phyloP scores from a whole-genome alignment of 2,797 vertebrate species.

The Leucoraja ocellata region DNA sequence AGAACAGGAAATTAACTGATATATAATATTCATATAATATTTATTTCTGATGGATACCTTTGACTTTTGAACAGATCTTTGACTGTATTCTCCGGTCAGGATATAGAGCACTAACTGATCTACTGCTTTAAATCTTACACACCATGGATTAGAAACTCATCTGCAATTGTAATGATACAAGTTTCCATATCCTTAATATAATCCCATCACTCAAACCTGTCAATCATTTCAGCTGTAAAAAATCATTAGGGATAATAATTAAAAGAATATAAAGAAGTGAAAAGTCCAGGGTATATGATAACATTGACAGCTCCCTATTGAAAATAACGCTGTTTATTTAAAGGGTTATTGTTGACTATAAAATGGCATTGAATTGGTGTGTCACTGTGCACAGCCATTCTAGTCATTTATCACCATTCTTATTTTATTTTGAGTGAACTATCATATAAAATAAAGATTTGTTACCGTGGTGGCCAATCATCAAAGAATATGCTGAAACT shows the following conservation, averaged over 20 bases:
- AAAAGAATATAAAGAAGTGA: neutral
- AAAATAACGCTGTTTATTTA: neutral
- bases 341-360: neutral
- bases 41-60: neutral
- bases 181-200: neutral
- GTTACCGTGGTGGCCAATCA: neutral
- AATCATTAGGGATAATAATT: slow-evolving; percentile 23
- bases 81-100: slow-evolving; percentile 1
- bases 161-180: slow-evolving; percentile 20
- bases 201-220: neutral
- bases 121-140: neutral
- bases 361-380: neutral
- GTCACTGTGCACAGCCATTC: neutral
- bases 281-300: neutral
- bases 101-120: neutral
- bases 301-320: neutral
- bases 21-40: slow-evolving; percentile 3
- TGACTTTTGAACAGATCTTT: slow-evolving; percentile 14
- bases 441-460: neutral
- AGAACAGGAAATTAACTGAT: neutral
- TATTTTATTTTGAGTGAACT: neutral
- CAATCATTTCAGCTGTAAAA: slow-evolving; percentile 21
- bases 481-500: neutral
- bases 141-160: slow-evolving; percentile 6
- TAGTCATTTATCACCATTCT: neutral